phyloP scores from a whole-genome alignment of 2,113 vertebrate genomes.

The Neodon shergylaensis region DNA sequence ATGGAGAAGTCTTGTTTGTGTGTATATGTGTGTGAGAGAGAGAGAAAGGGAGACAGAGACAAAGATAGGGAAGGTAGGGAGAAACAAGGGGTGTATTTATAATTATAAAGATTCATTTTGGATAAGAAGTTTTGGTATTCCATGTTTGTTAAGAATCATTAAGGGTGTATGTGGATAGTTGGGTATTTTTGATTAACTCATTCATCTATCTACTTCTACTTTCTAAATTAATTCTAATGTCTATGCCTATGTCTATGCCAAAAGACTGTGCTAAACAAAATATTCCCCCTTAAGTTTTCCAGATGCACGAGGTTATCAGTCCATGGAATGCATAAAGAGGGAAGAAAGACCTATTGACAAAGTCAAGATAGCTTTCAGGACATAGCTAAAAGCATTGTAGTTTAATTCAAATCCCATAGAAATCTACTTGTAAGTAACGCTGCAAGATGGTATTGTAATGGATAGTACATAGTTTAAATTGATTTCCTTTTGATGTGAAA shows the following conservation, averaged over 20 bases:
- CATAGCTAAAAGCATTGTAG: conserved; percentile 12
- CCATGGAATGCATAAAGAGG: background rate
- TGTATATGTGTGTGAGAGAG: background rate
- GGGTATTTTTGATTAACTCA: background rate
- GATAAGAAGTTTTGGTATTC: background rate
- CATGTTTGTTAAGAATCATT: background rate
- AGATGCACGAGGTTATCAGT: background rate
- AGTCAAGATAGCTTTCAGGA: conserved; percentile 53
- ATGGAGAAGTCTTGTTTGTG: background rate
- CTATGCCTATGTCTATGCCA: background rate
- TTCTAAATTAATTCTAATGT: background rate
- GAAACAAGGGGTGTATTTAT: fast-evolving
- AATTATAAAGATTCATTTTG: background rate
- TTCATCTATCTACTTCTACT: background rate
- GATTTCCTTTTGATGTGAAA: conserved; percentile 72
- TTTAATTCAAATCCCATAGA: conserved; percentile 60
- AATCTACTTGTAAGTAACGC: conserved; percentile 74
- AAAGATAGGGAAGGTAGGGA: background rate
- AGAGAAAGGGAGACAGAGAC: fast-evolving
- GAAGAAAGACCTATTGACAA: conserved; percentile 46
- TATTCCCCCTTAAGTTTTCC: background rate
- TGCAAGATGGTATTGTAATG: conserved; percentile 70
- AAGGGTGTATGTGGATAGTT: background rate
- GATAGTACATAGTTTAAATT: conserved; percentile 66
- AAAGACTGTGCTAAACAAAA: background rate